Conservation (phyloP, 2,113 vertebrate species). For the Merops nubicus region DNA sequence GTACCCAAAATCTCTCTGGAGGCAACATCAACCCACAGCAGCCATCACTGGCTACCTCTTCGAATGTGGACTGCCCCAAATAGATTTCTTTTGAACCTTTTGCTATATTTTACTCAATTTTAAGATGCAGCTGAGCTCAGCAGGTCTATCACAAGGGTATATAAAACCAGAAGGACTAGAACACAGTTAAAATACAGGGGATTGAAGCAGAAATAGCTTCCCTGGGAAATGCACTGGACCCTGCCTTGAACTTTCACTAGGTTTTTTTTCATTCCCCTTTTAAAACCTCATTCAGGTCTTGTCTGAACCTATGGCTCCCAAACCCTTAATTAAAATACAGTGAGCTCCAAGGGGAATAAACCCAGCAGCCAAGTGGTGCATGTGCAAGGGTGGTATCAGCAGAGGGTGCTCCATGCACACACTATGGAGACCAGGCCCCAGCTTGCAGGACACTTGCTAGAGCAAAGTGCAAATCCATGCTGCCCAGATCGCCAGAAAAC, state of each 20-base stretch:
- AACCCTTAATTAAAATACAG: background rate
- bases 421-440: accelerated
- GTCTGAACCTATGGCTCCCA: background rate
- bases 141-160: accelerated
- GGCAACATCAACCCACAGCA: background rate
- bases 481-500: background rate
- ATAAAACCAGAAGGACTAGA: background rate
- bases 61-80: background rate
- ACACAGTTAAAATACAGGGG: background rate
- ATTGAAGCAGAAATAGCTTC: background rate
- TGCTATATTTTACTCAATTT: background rate
- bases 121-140: background rate
- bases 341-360: background rate
- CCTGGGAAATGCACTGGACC: background rate
- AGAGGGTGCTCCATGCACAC: background rate
- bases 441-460: accelerated
- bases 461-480: background rate
- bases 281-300: background rate
- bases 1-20: background rate
- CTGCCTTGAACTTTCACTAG: background rate
- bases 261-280: background rate
- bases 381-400: background rate
- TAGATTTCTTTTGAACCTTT: background rate
- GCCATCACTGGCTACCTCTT: background rate
- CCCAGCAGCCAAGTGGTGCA: background rate